Base-by-base conservation (phyloP, 2,888 invertebrate genomes). In the Odontocerum albicorne region DNA sequence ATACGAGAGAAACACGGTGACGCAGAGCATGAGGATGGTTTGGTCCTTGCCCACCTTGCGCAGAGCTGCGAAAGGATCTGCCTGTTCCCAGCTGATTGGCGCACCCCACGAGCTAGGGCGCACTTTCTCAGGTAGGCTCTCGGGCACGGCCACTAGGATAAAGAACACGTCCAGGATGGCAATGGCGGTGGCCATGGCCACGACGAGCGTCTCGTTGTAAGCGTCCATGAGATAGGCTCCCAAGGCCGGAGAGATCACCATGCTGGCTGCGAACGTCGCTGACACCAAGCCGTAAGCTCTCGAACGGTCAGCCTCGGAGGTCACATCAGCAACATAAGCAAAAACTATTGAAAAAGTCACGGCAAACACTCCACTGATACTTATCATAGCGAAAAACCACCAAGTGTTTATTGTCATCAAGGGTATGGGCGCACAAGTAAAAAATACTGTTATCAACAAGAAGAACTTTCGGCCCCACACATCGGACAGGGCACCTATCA, bases 321-420 rank as follows among this genome's bases (percentile, higher is more conserved):
- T 99, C 49, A 99, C 96, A 77, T 99, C 99, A 33, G 99, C 98
- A 62, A 99, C 99, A 77, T 99, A 99, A 44, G 99, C 99, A 78
- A 99, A 96, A 53, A 99, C 97, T 52, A 99, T 97, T 65, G 96
- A 96, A 79, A 99, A 99, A 43, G 99, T 99, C 62, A 99, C 99
- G 50, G 98, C 95, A 77, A 99, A 99, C 64, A 98, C 90, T 59
- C 99, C 99, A 65, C 96, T 96, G 72, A 99, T 93, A 70, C 96
- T 96, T 77, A 98, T 94, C 90, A 98, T 92, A 56, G 97, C 96
- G 77, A 99, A 99, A 76, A 98, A 99, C 96, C 96, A 97, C 94
- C 94, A 98, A 43, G 98, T 96, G 79, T 97, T 98, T 70, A 99
- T 90, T 68, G 93, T 94, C 94, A 99, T 97, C 59, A 99, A 82